A percentile compares a stretch with the other conserved stretches of the same genome.
Conservation (phyloP, 2,888 invertebrate genomes). For the Cancer borealis region DNA sequence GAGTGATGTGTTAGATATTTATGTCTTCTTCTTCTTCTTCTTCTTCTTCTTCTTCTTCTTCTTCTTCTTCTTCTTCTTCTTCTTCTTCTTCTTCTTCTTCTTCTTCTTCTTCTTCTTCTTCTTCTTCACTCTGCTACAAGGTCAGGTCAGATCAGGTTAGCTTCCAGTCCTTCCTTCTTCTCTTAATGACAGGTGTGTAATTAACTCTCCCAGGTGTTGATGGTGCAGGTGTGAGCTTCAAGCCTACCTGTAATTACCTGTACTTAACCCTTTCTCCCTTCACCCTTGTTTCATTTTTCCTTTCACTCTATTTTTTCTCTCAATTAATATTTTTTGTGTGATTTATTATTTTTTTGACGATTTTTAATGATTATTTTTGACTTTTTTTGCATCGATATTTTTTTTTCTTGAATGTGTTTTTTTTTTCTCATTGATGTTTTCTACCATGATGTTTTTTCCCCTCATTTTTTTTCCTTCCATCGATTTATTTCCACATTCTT, state of each 20-base stretch:
- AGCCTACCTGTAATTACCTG: background rate
- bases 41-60: too few species aligned
- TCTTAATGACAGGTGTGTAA: background rate
- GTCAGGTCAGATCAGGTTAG: background rate
- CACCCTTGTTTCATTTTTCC: too few species aligned
- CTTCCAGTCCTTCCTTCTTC: background rate
- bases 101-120: too few species aligned
- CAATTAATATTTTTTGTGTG: too few species aligned
- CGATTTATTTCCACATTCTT: too few species aligned
- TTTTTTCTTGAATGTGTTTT: background rate
- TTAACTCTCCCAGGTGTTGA: background rate
- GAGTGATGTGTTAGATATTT: too few species aligned
- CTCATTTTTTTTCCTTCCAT: background rate
- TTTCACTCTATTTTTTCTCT: too few species aligned
- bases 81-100: too few species aligned
- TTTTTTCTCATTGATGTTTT: background rate
- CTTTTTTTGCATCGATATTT: background rate
- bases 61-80: too few species aligned
- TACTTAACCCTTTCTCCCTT: background rate
- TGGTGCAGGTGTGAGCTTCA: too few species aligned
- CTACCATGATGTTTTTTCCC: background rate
- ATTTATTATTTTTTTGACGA: background rate
- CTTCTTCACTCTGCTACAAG: background rate
- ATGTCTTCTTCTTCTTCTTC: too few species aligned
- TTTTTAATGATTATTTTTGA: background rate